Evolutionary conservation across 92 coral and sea anemone genomes (phyloP), one percentile per base, ranked within the genome.

Genomic region (Heliopora coerulea): DNA sequence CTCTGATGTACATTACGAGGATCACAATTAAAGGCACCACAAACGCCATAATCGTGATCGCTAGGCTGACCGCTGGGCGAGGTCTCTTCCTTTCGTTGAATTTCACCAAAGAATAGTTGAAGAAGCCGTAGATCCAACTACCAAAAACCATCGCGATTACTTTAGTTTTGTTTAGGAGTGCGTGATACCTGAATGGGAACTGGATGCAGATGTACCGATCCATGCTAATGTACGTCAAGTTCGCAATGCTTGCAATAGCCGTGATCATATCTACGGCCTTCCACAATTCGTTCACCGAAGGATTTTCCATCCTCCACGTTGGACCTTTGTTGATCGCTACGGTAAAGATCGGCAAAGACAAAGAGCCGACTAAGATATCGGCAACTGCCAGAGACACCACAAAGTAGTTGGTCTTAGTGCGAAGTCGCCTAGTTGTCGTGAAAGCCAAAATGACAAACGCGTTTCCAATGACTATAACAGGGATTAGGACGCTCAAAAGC

Each of bases 171-270:
- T 29, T 70, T 37, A 70, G 34, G 31, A 70, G 30, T 9, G 63
- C 3, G 42, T 54, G 52, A 35, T 70, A 70, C 21, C 63, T 30
- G 64, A 33, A 52, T 4, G 77, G 77, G 26, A 30, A 70, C 20
- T 70, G 77, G 4, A 70, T 70, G 15, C 77, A 70, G 29, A 70
- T 58, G 25, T 30, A 70, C 20, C 77, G 77, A 70, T 70, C 77
- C 5, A 70, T 23, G n/a, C 77, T 70, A 14, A 70, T 70, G 63
- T 52, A 70, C 63, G 54, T 35, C 20, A 70, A 54, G 27, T 70
- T 70, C 39, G 34, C 64, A 11, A 70, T 54, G 34, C 77, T 70
- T n/a, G 77, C 77, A 17, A 54, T 54, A 19, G 77, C 52, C 4
- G 77, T 54, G 62, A 70, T 54, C 49, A 70, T 70, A 23, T 70